Evolutionary conservation across 1,140 invertebrate species (phyloP).

Genomic region (Matsumurasca onukii): DNA sequence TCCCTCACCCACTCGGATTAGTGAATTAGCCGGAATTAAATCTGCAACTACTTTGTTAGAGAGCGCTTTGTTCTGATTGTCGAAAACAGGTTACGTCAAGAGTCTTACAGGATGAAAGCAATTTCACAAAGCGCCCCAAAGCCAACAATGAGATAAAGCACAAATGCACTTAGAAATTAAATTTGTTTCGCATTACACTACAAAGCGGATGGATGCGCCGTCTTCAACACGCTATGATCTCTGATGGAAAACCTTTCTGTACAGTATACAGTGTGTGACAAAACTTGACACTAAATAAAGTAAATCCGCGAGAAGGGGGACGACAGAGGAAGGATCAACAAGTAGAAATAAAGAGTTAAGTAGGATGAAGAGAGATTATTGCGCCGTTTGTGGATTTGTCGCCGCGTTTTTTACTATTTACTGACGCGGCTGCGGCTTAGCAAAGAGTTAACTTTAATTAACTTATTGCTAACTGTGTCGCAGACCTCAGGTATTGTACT

Average conservation of each 20-base stretch:
- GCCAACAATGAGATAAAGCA: neutral
- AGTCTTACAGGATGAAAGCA: constrained; percentile 3
- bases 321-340: neutral
- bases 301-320: neutral
- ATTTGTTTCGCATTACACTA: neutral
- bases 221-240: neutral
- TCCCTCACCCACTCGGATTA: too few relatives aligned
- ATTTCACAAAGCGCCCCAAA: constrained; percentile 1
- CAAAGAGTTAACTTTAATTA: neutral
- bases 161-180: neutral
- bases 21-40: too few relatives aligned
- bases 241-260: neutral
- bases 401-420: neutral
- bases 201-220: neutral
- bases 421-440: neutral
- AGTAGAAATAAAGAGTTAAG: constrained; percentile 13
- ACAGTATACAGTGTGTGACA: neutral
- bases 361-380: neutral
- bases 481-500: neutral
- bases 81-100: too few relatives aligned
- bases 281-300: constrained; percentile 2
- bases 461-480: neutral
- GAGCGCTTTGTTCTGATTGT: too few relatives aligned
- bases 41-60: too few relatives aligned
- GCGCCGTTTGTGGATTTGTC: neutral